phyloP scores from a whole-genome alignment of 2,797 vertebrate genomes.

The Gallirallus australis region DNA sequence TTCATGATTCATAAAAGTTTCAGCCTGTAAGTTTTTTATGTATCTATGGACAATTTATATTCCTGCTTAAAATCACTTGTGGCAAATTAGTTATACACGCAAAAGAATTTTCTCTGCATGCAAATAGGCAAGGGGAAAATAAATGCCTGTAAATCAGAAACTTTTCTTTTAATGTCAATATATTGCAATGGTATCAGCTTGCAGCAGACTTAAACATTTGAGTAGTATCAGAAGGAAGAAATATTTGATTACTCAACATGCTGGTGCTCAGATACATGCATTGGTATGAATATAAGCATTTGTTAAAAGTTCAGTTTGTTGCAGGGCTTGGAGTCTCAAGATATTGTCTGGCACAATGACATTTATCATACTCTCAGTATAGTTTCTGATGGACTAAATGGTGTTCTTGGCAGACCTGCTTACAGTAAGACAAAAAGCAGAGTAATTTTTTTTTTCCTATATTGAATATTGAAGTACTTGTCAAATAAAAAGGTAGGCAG shows the following conservation, averaged over 20 bases:
- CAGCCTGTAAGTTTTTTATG: not conserved
- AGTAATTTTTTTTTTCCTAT: not conserved
- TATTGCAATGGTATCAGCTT: not conserved
- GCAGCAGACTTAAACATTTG: not conserved
- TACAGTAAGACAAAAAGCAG: not conserved
- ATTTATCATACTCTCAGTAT: not conserved
- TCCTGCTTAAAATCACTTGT: not conserved
- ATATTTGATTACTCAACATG: not conserved
- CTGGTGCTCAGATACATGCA: not conserved
- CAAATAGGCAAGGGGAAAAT: not conserved
- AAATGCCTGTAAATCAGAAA: not conserved
- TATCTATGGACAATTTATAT: not conserved
- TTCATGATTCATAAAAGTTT: not conserved
- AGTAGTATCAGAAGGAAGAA: slow-evolving; percentile 1
- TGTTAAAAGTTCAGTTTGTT: slow-evolving; percentile 16
- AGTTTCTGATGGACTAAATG: slow-evolving; percentile 6
- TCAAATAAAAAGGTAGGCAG: not conserved
- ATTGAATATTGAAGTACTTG: not conserved
- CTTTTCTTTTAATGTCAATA: not conserved
- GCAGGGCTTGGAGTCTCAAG: not conserved
- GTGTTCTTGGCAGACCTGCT: not conserved
- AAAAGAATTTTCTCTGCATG: not conserved
- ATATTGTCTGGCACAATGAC: not conserved
- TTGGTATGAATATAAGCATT: slow-evolving; percentile 6
- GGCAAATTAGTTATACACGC: not conserved